phyloP scores from a whole-genome alignment of 2,888 invertebrate species.

The Crossocerus cetratus region DNA sequence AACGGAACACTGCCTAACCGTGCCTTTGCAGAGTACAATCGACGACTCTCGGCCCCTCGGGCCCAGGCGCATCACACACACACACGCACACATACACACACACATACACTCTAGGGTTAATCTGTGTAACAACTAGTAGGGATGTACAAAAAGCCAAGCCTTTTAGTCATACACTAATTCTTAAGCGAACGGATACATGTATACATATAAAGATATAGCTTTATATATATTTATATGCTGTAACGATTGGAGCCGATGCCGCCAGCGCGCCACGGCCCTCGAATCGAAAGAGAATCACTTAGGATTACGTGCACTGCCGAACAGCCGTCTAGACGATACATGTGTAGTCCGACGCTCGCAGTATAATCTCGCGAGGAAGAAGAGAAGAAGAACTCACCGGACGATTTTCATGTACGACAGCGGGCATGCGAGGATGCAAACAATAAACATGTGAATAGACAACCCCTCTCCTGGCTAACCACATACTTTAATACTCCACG shows the following conservation, averaged over 20 bases:
- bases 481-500: no score
- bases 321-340: conserved; percentile 42
- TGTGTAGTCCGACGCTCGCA: conserved; percentile 15
- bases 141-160: conserved; percentile 51
- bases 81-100: no score
- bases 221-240: conserved; percentile 57
- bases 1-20: neutral
- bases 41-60: no score
- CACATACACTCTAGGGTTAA: no score
- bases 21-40: neutral
- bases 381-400: neutral
- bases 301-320: conserved; percentile 26
- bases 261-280: conserved; percentile 27
- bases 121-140: conserved; percentile 35
- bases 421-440: conserved; percentile 5
- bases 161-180: conserved; percentile 39
- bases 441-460: conserved; percentile 53
- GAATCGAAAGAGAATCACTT: conserved; percentile 40
- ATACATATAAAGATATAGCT: conserved; percentile 51
- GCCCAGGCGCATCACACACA: no score
- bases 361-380: neutral
- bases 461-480: conserved; percentile 37
- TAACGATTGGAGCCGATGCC: neutral
- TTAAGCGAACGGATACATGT: conserved; percentile 53
- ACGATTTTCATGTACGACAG: neutral